Evolutionary conservation across 2,797 vertebrate species (phyloP).

Genomic region (Cichlasoma orientale): DNA sequence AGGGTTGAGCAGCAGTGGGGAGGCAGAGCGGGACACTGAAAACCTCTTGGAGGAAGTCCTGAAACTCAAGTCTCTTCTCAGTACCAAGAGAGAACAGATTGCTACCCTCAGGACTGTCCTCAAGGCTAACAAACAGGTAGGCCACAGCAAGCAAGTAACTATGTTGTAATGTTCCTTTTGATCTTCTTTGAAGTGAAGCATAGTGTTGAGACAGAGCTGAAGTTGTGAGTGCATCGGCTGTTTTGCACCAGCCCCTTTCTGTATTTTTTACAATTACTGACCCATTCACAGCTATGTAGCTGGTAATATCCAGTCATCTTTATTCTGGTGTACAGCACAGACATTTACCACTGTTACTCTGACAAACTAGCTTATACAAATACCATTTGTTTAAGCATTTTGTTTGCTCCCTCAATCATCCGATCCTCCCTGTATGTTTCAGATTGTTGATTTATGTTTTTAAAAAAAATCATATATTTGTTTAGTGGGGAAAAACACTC

Average conservation of each 20-base stretch:
- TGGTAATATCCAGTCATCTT: background rate
- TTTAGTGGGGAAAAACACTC: background rate
- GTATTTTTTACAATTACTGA: background rate
- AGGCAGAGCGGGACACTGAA: conserved; percentile 84
- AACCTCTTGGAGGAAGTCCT: conserved; percentile 86
- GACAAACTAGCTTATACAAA: background rate
- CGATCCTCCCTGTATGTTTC: background rate
- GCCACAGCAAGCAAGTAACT: background rate
- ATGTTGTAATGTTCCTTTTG: background rate
- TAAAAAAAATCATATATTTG: background rate
- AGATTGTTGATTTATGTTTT: background rate
- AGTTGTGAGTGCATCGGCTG: background rate
- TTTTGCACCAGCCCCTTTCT: background rate
- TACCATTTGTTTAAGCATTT: background rate
- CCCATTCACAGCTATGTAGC: background rate
- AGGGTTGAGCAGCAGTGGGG: conserved; percentile 65
- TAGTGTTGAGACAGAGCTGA: background rate
- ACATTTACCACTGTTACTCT: background rate
- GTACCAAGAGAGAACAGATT: conserved; percentile 90
- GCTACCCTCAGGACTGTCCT: conserved; percentile 89
- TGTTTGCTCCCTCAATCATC: background rate
- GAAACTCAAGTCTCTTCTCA: conserved; percentile 88
- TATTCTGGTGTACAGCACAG: background rate
- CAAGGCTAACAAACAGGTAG: conserved; percentile 90
- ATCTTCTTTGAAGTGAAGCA: background rate